These are phyloP conservation scores for Myotis brandtii DNA, from an alignment of 2,113 vertebrate species.

Conservation along the genomic window DNA sequence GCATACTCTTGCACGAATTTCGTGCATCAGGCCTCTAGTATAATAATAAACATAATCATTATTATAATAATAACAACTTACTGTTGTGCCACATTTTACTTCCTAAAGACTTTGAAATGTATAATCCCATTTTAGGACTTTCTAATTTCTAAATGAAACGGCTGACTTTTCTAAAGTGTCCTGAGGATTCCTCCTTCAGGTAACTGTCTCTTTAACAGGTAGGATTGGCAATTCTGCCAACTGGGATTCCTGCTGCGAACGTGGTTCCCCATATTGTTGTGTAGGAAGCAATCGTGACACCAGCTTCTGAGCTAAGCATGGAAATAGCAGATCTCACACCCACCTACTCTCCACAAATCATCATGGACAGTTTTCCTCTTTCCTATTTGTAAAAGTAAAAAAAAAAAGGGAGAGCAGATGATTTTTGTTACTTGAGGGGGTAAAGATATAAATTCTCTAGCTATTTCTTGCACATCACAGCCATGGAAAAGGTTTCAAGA, in stretches of 20 bases:
- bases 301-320: constrained; percentile 60
- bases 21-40: no score
- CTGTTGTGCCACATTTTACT: neutral
- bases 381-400: constrained; percentile 44
- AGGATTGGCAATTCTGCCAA: constrained; percentile 59
- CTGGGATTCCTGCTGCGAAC: constrained; percentile 69
- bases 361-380: constrained; percentile 66
- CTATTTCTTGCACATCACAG: constrained; percentile 72
- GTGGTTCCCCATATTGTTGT: constrained; percentile 76
- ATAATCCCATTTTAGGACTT: neutral
- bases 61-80: neutral
- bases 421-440: constrained; percentile 72
- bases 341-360: constrained; percentile 69
- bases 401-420: constrained; percentile 60
- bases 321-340: constrained; percentile 78
- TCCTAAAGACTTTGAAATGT: neutral
- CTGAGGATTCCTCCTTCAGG: constrained; percentile 59
- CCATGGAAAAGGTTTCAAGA: constrained; percentile 66
- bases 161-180: constrained; percentile 33
- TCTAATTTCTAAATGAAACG: constrained; percentile 32
- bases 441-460: constrained; percentile 79
- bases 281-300: constrained; percentile 80
- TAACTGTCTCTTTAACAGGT: constrained; percentile 69
- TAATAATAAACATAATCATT: neutral
- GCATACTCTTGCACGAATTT: no score